Evolutionary conservation across 2,888 invertebrate genomes (phyloP).

Genomic region (Zele albiditarsus): DNA sequence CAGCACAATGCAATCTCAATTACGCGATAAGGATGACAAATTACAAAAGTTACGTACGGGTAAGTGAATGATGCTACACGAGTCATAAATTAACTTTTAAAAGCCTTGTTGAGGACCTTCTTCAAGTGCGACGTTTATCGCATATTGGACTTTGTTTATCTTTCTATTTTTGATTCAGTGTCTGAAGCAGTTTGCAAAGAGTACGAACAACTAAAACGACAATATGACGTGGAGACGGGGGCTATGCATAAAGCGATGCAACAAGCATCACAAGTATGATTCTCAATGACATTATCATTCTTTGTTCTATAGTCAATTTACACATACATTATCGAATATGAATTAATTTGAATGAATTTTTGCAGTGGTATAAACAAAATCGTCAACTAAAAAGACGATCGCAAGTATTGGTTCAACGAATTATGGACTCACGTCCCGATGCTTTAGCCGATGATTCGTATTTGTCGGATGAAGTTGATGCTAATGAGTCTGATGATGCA

Average conservation of each 20-base stretch:
- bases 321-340: background rate
- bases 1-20: slow-evolving; percentile 76
- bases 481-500: slow-evolving; percentile 75
- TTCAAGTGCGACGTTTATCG: background rate
- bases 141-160: background rate
- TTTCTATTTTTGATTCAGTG: slow-evolving; percentile 70
- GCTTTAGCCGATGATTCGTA: slow-evolving; percentile 69
- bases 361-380: slow-evolving; percentile 85
- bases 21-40: slow-evolving; percentile 79
- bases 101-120: background rate
- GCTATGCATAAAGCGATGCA: slow-evolving; percentile 84
- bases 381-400: slow-evolving; percentile 82
- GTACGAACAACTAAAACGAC: slow-evolving; percentile 83
- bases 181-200: slow-evolving; percentile 83
- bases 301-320: background rate
- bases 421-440: slow-evolving; percentile 75
- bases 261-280: slow-evolving; percentile 74
- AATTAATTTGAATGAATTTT: slow-evolving; percentile 9
- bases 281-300: background rate
- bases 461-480: slow-evolving; percentile 65
- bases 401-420: slow-evolving; percentile 78
- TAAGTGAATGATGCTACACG: slow-evolving; percentile 48
- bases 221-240: slow-evolving; percentile 83
- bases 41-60: slow-evolving; percentile 75
- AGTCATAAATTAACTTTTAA: background rate